Evolutionary conservation across 2,797 vertebrate species (phyloP), one percentile per base, ranked within the genome.

Genomic region (Chrysocyon brachyurus): DNA sequence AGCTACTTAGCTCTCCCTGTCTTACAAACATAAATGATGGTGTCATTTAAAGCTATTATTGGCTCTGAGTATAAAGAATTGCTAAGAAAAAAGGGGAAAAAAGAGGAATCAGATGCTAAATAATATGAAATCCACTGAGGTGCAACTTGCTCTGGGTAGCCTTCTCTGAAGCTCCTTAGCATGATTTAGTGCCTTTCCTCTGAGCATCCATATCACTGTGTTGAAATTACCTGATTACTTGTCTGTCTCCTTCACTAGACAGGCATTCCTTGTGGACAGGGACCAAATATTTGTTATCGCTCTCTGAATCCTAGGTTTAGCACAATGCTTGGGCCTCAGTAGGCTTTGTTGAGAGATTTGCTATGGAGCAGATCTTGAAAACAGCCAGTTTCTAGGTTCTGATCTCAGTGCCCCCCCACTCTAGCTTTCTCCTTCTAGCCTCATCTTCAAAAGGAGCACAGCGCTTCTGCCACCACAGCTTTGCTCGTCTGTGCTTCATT

Each of bases 1-100:
- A 92, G 64, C 72, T 68, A 88, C 77, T 61, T 90, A 61, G 73
- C 70, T 79, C 82, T 94, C 12, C 17, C 36, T 61, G 26, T 91
- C 83, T 96, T 94, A 94, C 77, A 75, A 88, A 93, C 73, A 94
- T 72, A 90, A 95, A 94, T 31, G 17, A 54, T 78, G 86, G 33
- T 22, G 40, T 95, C 72, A 91, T 70, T 94, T 87, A 87, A 91
- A 91, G 59, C 56, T 46, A 95, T 89, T 77, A 40, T n/a, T 90
- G 73, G 59, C 84, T 63, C 52, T 87, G 93, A 93, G 26, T 49
- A 82, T 91, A 87, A 96, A 97, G 54, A 93, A 93, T 73, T 81
- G 63, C 52, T 70, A 88, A 93, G 95, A 90, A 94, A 81, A 94
- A 33, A 16, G 6, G 14, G 16, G 0, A 31, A 64, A 31, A 36